Conservation (phyloP, 2,113 vertebrate genomes). For the Sceloporus tristichus region DNA sequence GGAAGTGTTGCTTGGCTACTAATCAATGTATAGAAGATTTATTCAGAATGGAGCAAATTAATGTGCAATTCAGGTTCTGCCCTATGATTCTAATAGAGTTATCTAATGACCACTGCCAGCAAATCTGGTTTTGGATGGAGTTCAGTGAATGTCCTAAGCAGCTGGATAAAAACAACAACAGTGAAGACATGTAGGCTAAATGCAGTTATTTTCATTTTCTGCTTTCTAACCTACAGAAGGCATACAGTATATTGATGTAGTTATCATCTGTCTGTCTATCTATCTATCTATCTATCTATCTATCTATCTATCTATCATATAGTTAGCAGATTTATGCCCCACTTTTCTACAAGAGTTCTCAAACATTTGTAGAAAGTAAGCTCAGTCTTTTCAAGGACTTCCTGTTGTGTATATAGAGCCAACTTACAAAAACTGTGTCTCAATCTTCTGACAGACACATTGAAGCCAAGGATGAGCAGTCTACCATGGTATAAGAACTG, state of each 20-base stretch:
- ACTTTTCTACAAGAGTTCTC: too few relatives aligned
- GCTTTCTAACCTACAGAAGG: background rate
- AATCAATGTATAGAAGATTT: background rate
- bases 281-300: too few relatives aligned
- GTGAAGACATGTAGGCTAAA: background rate
- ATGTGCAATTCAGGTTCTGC: background rate
- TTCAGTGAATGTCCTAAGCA: too few relatives aligned
- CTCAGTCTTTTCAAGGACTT: background rate
- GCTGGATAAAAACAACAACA: background rate
- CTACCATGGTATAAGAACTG: too few relatives aligned
- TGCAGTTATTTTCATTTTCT: background rate
- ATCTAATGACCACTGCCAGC: background rate
- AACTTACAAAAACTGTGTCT: background rate
- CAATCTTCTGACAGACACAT: background rate
- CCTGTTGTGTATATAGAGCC: background rate
- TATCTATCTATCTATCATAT: too few relatives aligned
- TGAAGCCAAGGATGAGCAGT: background rate
- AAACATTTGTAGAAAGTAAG: too few relatives aligned
- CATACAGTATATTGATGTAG: too few relatives aligned
- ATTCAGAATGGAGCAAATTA: background rate
- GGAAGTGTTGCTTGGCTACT: background rate
- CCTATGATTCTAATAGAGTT: background rate
- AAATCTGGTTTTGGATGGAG: background rate
- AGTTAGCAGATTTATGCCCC: too few relatives aligned
- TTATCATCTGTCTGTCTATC: too few relatives aligned